Conservation (phyloP, 2,888 invertebrate species). For the Orthosia cruda region DNA sequence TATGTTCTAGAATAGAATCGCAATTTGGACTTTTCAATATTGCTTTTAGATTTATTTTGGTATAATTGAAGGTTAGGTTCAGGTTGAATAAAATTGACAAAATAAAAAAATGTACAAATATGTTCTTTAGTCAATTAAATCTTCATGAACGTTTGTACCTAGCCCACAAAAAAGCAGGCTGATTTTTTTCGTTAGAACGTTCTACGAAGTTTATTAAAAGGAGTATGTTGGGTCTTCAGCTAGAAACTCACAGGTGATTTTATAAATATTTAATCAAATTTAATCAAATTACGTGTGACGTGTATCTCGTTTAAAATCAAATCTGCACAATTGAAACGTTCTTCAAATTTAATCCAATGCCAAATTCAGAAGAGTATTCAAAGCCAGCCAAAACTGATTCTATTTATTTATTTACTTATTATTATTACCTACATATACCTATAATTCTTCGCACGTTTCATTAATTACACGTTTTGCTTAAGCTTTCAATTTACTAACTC, state of each 20-base stretch:
- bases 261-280: too few species aligned
- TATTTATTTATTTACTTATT: too few species aligned
- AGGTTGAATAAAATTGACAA: neutral
- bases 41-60: neutral
- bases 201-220: too few species aligned
- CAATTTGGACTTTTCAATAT: neutral
- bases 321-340: neutral
- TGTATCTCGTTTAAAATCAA: neutral
- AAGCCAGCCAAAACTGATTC: neutral
- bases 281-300: too few species aligned
- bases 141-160: neutral
- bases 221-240: too few species aligned
- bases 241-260: too few species aligned
- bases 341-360: neutral
- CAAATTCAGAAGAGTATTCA: neutral
- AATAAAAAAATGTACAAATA: neutral
- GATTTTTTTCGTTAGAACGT: too few species aligned
- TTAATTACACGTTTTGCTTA: neutral
- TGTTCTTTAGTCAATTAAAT: neutral
- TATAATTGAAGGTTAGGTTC: neutral
- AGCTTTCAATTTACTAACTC: slow-evolving; percentile 14
- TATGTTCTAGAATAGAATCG: neutral
- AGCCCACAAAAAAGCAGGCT: too few species aligned
- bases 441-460: neutral
- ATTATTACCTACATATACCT: too few species aligned